Evolutionary conservation across 2,888 invertebrate species (phyloP).

Genomic region (Caenorhabditis sp.): DNA sequence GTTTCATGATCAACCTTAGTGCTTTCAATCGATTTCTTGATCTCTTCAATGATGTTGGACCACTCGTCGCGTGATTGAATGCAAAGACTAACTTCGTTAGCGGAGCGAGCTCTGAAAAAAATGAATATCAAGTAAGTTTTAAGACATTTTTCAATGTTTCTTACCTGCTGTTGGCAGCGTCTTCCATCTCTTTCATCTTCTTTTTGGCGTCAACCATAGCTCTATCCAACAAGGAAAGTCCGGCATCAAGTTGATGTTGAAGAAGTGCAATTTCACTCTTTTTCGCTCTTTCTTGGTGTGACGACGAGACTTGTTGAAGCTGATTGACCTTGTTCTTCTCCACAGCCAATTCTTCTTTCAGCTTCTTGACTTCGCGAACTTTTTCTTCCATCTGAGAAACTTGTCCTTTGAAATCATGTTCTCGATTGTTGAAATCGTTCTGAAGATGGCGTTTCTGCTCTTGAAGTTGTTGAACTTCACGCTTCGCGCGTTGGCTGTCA

Average conservation of each 20-base stretch:
- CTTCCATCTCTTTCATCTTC: slow-evolving; percentile 23
- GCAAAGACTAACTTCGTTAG: slow-evolving; percentile 10
- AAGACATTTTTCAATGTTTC: not conserved
- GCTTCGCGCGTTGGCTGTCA: slow-evolving; percentile 30
- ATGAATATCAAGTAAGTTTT: not conserved
- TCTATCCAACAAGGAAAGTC: slow-evolving; percentile 55
- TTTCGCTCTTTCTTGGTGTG: slow-evolving; percentile 57
- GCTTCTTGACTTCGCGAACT: slow-evolving; percentile 36
- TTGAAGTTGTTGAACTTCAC: slow-evolving; percentile 11
- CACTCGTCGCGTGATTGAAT: slow-evolving; percentile 24
- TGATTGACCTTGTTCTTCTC: slow-evolving; percentile 42
- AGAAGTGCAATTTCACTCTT: slow-evolving; percentile 58
- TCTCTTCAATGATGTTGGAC: slow-evolving; percentile 19
- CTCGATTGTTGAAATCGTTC: slow-evolving; percentile 1
- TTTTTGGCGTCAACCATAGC: slow-evolving; percentile 57
- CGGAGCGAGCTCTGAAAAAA: not conserved
- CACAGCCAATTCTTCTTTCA: slow-evolving; percentile 44
- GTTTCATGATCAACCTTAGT: slow-evolving; percentile 48
- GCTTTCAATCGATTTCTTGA: slow-evolving; percentile 36
- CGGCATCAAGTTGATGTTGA: slow-evolving; percentile 60
- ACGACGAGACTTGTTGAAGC: slow-evolving; percentile 13
- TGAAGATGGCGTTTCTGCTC: slow-evolving; percentile 13
- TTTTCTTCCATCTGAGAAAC: slow-evolving; percentile 59
- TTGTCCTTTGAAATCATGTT: slow-evolving; percentile 35
- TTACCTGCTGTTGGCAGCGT: slow-evolving; percentile 13